A percentile compares a stretch with the other conserved stretches of the same genome.
These are phyloP conservation scores for Ceriagrion tenellum DNA, from an alignment of 2,888 invertebrate genomes.

Conservation along the genomic window DNA sequence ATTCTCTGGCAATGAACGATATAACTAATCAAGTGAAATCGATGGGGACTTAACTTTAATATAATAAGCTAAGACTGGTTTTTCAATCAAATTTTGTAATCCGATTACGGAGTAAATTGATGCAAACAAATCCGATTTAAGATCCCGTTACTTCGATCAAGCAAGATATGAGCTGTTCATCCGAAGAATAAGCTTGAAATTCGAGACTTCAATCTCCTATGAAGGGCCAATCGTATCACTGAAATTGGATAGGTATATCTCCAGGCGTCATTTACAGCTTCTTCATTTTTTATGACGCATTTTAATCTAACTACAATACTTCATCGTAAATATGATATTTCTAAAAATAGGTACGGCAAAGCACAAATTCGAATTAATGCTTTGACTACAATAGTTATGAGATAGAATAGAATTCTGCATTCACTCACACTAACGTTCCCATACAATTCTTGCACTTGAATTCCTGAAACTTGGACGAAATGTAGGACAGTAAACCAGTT, in stretches of 20 bases:
- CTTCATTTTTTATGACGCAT: background rate
- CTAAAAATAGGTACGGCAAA: no score
- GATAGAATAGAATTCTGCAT: no score
- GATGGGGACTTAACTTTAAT: background rate
- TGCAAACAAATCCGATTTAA: background rate
- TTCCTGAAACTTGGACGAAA: no score
- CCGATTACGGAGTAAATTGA: background rate
- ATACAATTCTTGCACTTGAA: no score
- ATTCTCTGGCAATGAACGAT: background rate
- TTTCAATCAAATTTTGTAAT: background rate
- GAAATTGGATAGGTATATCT: background rate
- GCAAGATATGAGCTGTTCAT: background rate
- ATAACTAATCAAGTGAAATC: background rate
- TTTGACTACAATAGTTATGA: no score
- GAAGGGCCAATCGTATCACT: background rate
- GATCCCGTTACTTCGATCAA: background rate
- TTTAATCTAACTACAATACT: background rate
- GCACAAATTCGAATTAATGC: no score
- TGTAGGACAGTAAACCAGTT: no score
- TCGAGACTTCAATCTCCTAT: background rate
- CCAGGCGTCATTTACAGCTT: background rate
- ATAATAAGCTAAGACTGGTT: background rate
- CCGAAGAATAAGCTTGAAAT: background rate
- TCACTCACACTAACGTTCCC: no score
- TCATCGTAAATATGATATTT: no score